A percentile compares a stretch with the other conserved stretches of the same genome.
phyloP scores from a whole-genome alignment of 2,797 vertebrate species.

The Chaenodraco wilsoni region DNA sequence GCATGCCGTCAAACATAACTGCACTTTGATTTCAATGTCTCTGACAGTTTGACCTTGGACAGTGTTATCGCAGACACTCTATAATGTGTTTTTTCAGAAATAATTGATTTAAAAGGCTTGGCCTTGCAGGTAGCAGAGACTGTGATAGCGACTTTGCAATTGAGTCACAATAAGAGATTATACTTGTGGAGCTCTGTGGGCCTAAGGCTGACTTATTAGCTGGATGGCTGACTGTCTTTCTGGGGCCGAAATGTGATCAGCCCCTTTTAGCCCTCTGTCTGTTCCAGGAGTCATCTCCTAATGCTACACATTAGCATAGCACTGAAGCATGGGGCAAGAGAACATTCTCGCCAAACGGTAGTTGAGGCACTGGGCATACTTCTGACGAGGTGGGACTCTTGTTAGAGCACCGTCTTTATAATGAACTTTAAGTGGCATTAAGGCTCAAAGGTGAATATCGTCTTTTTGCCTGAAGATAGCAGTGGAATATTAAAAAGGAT shows the following conservation, averaged over 20 bases:
- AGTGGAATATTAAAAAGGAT: slow-evolving; percentile 28
- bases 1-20: slow-evolving; percentile 51
- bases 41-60: slow-evolving; percentile 54
- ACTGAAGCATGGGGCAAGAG: slow-evolving; percentile 50
- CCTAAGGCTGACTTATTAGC: slow-evolving; percentile 53
- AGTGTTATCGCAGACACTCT: slow-evolving; percentile 38
- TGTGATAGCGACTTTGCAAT: slow-evolving; percentile 43
- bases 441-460: slow-evolving; percentile 25
- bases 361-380: slow-evolving; percentile 28
- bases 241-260: slow-evolving; percentile 56
- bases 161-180: slow-evolving; percentile 63
- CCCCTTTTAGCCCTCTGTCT: slow-evolving; percentile 53
- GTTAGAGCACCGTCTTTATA: slow-evolving; percentile 35
- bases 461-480: slow-evolving; percentile 18
- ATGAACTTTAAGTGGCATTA: slow-evolving; percentile 22
- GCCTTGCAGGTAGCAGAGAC: slow-evolving; percentile 59
- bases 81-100: slow-evolving; percentile 42
- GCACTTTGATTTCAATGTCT: slow-evolving; percentile 43
- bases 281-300: slow-evolving; percentile 64
- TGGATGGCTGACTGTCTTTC: slow-evolving; percentile 58
- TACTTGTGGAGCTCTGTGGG: slow-evolving; percentile 47
- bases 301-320: slow-evolving; percentile 69
- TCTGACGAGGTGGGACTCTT: slow-evolving; percentile 41
- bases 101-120: slow-evolving; percentile 48
- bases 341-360: slow-evolving; percentile 37